Evolutionary conservation across 2,113 vertebrate genomes (phyloP).

Genomic region (Pollimyrus isidori): DNA sequence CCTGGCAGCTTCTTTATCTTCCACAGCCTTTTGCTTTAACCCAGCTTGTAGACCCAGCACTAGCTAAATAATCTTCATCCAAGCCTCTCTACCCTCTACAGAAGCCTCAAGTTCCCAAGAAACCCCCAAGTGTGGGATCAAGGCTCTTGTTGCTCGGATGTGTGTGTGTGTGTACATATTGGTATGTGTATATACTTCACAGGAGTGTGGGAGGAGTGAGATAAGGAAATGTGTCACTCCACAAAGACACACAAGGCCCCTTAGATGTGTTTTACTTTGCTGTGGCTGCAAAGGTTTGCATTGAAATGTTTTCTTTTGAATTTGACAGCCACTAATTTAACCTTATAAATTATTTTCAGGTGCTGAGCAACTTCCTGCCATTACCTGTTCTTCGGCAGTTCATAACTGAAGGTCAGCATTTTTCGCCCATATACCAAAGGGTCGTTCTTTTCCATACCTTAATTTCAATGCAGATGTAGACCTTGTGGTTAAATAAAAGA

Average conservation of each 20-base stretch:
- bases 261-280: not conserved
- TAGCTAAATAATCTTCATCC: not conserved
- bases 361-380: slow-evolving; percentile 10
- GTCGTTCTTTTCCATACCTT: not conserved
- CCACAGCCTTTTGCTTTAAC: not conserved
- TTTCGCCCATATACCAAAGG: not conserved
- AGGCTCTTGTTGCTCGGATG: not conserved
- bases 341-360: slow-evolving; percentile 48
- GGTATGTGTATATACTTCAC: not conserved
- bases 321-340: slow-evolving; percentile 56
- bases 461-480: not conserved
- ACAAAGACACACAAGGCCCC: not conserved
- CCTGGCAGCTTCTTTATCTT: not conserved
- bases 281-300: not conserved
- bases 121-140: not conserved
- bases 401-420: slow-evolving; percentile 39
- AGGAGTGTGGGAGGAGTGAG: not conserved
- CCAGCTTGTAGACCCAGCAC: not conserved
- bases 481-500: not conserved
- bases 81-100: not conserved
- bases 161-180: not conserved
- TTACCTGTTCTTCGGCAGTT: slow-evolving; percentile 49
- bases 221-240: not conserved
- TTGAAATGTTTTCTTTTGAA: slow-evolving; percentile 11
- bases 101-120: not conserved